A percentile compares a stretch with the other conserved stretches of the same genome.
These are phyloP conservation scores for Diplazon laetatorius DNA, from an alignment of 2,888 invertebrate genomes.

Conservation along the genomic window DNA sequence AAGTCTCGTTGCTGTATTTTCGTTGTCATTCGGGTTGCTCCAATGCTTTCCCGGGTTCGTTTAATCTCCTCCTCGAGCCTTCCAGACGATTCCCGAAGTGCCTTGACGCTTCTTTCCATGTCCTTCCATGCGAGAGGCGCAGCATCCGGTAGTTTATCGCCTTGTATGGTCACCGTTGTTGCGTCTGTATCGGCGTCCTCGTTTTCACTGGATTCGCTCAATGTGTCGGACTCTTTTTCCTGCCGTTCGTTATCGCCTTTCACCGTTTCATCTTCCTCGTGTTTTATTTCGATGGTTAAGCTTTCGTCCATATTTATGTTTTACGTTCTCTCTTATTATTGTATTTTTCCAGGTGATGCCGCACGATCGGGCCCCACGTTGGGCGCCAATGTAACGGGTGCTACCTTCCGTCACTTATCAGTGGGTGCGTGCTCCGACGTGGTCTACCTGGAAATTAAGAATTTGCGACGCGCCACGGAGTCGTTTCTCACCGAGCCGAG, in stretches of 20 bases:
- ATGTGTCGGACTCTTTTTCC: not conserved
- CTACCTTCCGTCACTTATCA: too few species aligned
- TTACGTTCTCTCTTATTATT: not conserved
- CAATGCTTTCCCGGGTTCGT: not conserved
- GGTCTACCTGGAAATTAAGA: too few species aligned
- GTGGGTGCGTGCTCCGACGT: too few species aligned
- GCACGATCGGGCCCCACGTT: slow-evolving; percentile 1
- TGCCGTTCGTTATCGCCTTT: too few species aligned
- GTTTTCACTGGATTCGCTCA: too few species aligned
- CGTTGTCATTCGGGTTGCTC: not conserved
- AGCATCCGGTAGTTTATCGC: not conserved
- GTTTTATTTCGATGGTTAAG: not conserved
- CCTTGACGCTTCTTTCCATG: not conserved
- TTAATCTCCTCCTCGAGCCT: not conserved
- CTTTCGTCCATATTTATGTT: too few species aligned
- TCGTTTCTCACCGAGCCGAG: too few species aligned
- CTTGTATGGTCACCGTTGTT: too few species aligned
- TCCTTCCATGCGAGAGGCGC: not conserved
- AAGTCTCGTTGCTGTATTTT: not conserved
- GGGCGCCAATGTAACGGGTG: too few species aligned
- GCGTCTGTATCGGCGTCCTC: not conserved
- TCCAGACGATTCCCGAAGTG: not conserved
- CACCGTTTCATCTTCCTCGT: too few species aligned
- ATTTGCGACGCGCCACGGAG: too few species aligned
- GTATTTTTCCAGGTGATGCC: not conserved